These are phyloP conservation scores for Colletes gigas DNA, from an alignment of 1,140 invertebrate genomes.

Conservation along the genomic window DNA sequence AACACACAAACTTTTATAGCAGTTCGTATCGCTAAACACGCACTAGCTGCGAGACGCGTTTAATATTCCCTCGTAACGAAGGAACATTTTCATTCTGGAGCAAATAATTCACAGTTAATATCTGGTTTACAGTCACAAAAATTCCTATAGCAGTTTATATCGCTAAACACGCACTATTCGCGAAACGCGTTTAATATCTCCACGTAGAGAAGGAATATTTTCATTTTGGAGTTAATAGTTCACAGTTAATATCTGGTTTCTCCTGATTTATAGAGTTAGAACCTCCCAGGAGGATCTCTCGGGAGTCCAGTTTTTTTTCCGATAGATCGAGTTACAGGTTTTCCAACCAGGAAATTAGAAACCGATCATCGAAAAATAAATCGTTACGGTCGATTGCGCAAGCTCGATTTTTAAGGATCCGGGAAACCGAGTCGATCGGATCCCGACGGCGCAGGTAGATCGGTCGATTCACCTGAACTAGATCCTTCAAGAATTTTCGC, in stretches of 20 bases:
- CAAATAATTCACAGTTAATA: too few species aligned
- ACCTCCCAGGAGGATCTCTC: neutral
- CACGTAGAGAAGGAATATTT: neutral
- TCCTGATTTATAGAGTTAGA: neutral
- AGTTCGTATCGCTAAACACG: too few species aligned
- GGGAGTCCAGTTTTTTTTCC: slow-evolving; percentile 27
- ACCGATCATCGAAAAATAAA: neutral
- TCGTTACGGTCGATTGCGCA: slow-evolving; percentile 21
- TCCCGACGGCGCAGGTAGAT: slow-evolving; percentile 50
- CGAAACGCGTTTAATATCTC: too few species aligned
- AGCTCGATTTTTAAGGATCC: neutral
- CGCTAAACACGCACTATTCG: too few species aligned
- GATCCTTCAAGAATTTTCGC: neutral
- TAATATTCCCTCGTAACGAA: neutral
- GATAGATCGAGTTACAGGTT: slow-evolving; percentile 3
- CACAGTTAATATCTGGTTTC: neutral
- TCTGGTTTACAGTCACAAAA: neutral
- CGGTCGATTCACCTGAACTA: neutral
- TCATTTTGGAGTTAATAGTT: neutral
- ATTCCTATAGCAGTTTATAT: neutral
- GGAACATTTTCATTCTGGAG: neutral
- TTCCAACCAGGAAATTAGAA: slow-evolving; percentile 16
- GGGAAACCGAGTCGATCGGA: slow-evolving; percentile 6
- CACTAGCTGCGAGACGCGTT: neutral
- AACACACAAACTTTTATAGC: neutral